Percentiles rank a stretch among this genome's conserved stretches.
phyloP scores from a whole-genome alignment of 2,113 vertebrate genomes.

The Nannospalax galili region DNA sequence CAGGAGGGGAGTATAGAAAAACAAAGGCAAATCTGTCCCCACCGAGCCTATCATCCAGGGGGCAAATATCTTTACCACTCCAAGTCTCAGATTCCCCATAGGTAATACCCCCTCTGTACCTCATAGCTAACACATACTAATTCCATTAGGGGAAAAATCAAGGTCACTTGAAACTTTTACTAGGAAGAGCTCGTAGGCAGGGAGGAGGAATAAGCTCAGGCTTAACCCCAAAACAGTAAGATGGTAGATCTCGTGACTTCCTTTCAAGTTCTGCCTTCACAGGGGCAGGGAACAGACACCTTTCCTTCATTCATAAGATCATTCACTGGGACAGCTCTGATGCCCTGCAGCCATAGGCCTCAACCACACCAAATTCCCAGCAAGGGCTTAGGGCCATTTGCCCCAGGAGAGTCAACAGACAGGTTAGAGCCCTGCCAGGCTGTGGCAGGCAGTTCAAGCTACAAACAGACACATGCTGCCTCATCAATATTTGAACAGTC shows the following conservation, averaged over 20 bases:
- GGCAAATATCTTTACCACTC: neutral
- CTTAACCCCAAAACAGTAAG: neutral
- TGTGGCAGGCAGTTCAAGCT: neutral
- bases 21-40: neutral
- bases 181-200: neutral
- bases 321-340: neutral
- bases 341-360: neutral
- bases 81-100: neutral
- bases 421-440: neutral
- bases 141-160: neutral
- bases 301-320: neutral
- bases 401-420: neutral
- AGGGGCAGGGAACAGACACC: neutral
- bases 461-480: neutral
- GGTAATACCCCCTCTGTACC: neutral
- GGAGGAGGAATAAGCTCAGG: neutral
- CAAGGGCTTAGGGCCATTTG: neutral
- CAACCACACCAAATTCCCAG: neutral
- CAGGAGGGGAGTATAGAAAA: neutral
- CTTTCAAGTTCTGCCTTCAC: neutral
- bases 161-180: neutral
- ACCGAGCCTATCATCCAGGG: neutral
- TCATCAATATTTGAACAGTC: constrained; percentile 54
- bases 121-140: neutral
- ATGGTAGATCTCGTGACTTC: neutral